phyloP scores from a whole-genome alignment of 2,888 invertebrate species.

The Serrognathus titanus region DNA sequence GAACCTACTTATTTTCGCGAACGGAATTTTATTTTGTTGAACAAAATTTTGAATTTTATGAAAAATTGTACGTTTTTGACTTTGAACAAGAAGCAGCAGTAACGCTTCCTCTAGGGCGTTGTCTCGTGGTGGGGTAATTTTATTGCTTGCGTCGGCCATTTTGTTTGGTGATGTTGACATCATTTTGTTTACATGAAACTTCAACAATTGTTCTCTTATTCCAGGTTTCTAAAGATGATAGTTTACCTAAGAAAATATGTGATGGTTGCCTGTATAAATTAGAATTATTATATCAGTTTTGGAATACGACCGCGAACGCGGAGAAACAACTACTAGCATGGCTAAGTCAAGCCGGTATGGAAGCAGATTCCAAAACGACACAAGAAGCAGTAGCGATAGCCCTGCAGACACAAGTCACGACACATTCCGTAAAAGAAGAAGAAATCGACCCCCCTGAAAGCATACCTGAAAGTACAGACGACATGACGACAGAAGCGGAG shows the following conservation, averaged over 20 bases:
- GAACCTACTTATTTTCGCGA: too few relatives aligned
- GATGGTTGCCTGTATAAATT: constrained; percentile 69
- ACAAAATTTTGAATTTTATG: too few relatives aligned
- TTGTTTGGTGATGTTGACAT: too few relatives aligned
- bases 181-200: too few relatives aligned
- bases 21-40: too few relatives aligned
- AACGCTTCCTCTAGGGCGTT: too few relatives aligned
- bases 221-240: constrained; percentile 64
- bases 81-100: too few relatives aligned
- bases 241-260: constrained; percentile 68
- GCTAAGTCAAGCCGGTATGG: constrained; percentile 36
- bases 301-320: constrained; percentile 64
- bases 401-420: constrained; percentile 3
- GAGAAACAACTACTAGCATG: constrained; percentile 53
- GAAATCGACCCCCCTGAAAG: constrained; percentile 17
- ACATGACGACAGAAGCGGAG: constrained; percentile 24
- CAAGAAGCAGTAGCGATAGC: constrained; percentile 1
- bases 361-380: constrained; percentile 8
- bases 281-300: constrained; percentile 69
- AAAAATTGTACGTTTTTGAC: too few relatives aligned
- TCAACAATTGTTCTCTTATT: constrained; percentile 13
- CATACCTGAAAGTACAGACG: constrained; percentile 14
- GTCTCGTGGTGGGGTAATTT: too few relatives aligned
- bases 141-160: too few relatives aligned
- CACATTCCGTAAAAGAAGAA: constrained; percentile 14